phyloP scores from a whole-genome alignment of 2,888 invertebrate species.

The Heliconius hortense region DNA sequence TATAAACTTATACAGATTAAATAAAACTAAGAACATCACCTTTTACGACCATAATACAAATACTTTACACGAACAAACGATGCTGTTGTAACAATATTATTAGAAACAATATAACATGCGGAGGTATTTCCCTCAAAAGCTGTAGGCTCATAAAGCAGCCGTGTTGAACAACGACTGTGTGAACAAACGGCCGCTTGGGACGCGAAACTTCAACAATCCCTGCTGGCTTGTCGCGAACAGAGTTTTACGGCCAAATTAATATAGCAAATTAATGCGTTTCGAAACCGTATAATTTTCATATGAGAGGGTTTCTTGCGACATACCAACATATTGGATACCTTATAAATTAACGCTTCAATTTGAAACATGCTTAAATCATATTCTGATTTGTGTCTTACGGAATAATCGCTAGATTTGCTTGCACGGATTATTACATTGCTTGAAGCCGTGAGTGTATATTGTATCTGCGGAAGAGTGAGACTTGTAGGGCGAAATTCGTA shows the following conservation, averaged over 20 bases:
- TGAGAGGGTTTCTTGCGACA: constrained; percentile 75
- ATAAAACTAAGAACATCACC: not conserved
- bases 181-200: constrained; percentile 78
- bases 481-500: constrained; percentile 63
- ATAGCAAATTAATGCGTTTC: constrained; percentile 82
- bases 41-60: not conserved
- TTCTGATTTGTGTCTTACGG: constrained; percentile 7
- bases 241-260: constrained; percentile 83
- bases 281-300: constrained; percentile 79
- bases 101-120: constrained; percentile 66
- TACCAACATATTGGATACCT: constrained; percentile 49
- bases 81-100: constrained; percentile 51
- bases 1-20: not conserved
- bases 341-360: constrained; percentile 29
- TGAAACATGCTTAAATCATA: constrained; percentile 29
- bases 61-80: constrained; percentile 10
- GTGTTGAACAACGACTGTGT: constrained; percentile 69
- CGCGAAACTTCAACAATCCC: constrained; percentile 76
- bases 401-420: constrained; percentile 30
- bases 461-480: constrained; percentile 43
- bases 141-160: constrained; percentile 63
- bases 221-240: constrained; percentile 76
- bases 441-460: constrained; percentile 3
- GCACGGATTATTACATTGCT: constrained; percentile 16
- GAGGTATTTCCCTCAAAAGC: constrained; percentile 68